Conservation (phyloP, 2,888 invertebrate species). For the Lathronympha strigana region DNA sequence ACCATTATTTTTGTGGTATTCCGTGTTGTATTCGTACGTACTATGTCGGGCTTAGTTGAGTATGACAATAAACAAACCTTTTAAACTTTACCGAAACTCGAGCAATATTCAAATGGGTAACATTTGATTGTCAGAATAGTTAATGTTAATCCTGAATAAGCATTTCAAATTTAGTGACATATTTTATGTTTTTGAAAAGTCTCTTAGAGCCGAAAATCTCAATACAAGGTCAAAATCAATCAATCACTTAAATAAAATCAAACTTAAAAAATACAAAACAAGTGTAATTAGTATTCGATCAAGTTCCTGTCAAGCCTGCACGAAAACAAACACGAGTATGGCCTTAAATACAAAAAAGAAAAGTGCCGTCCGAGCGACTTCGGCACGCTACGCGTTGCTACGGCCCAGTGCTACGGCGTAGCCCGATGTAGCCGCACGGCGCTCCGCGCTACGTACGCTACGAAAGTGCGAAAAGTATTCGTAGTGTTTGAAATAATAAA, state of each 20-base stretch:
- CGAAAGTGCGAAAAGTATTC: slow-evolving; percentile 52
- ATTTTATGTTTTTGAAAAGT: not conserved
- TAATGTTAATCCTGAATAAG: too few relatives aligned
- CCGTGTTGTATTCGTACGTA: too few relatives aligned
- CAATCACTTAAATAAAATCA: not conserved
- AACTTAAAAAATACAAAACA: not conserved
- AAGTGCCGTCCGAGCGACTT: slow-evolving; percentile 8
- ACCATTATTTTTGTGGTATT: too few relatives aligned
- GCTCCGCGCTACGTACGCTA: slow-evolving; percentile 56
- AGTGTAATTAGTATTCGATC: slow-evolving; percentile 9
- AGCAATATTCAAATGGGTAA: too few relatives aligned
- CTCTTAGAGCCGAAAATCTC: not conserved
- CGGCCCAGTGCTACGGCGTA: slow-evolving; percentile 76
- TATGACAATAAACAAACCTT: too few relatives aligned
- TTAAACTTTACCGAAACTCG: too few relatives aligned
- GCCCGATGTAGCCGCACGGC: slow-evolving; percentile 72
- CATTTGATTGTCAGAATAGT: too few relatives aligned
- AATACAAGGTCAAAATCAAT: not conserved
- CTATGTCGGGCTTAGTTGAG: too few relatives aligned
- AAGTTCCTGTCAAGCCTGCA: slow-evolving; percentile 9
- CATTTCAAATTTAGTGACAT: not conserved
- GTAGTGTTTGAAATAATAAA: slow-evolving; percentile 22
- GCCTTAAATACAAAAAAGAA: slow-evolving; percentile 26
- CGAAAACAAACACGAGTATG: slow-evolving; percentile 13
- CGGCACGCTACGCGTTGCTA: slow-evolving; percentile 37